These are phyloP conservation scores for Caenorhabditis sp. DNA, from an alignment of 2,888 invertebrate species.

Conservation along the genomic window DNA sequence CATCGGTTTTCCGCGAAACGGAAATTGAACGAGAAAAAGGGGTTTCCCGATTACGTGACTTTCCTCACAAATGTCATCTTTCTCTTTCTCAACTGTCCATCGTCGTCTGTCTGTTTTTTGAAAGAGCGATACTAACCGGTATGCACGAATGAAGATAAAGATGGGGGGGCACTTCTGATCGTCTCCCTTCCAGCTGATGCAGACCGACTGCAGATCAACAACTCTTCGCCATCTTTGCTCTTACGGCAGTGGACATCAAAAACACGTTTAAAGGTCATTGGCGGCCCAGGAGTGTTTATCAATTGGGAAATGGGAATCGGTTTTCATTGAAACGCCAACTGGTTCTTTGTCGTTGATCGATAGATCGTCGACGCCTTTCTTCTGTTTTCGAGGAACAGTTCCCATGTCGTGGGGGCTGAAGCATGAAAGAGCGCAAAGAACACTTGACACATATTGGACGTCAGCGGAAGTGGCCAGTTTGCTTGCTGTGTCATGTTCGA, in stretches of 20 bases:
- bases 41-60: conserved; percentile 50
- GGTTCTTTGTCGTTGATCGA: conserved; percentile 18
- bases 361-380: conserved; percentile 7
- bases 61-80: conserved; percentile 28
- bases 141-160: not conserved
- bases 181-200: conserved; percentile 6
- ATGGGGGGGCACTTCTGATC: not conserved
- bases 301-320: conserved; percentile 5
- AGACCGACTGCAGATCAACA: conserved; percentile 28
- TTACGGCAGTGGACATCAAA: conserved; percentile 25
- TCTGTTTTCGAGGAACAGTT: not conserved
- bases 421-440: conserved; percentile 30
- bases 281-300: too few species aligned
- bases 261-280: conserved; percentile 26
- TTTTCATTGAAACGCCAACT: conserved; percentile 46
- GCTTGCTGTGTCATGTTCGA: conserved; percentile 23
- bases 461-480: conserved; percentile 41
- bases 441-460: conserved; percentile 42
- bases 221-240: conserved; percentile 35
- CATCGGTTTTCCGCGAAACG: conserved; percentile 21
- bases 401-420: not conserved
- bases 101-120: conserved; percentile 12
- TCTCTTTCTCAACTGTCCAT: not conserved
- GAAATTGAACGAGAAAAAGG: conserved; percentile 13
- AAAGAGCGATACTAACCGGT: conserved; percentile 17